Evolutionary conservation across 2,888 invertebrate genomes (phyloP), one percentile per base, ranked within the genome.

Genomic region (Argyra leucocephala): DNA sequence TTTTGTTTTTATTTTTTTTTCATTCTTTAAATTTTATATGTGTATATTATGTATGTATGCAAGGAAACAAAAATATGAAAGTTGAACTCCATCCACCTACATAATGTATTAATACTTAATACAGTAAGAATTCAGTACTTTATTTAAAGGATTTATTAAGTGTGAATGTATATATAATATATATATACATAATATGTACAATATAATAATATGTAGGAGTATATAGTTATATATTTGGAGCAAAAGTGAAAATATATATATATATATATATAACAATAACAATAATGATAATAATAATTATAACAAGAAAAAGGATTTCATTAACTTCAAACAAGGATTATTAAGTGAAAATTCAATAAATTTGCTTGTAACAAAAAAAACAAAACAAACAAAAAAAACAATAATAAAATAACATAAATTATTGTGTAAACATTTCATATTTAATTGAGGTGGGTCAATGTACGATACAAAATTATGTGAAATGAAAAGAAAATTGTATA

Each of bases 111-210:
- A 31, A 31, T 31, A 31, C 12, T 12, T 31, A 31, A 31, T 31
- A 31, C 48, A 18, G 18, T 1, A 48, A 48, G 10, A 48, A 48
- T 48, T 48, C 5, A 48, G n/a, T 15, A 48, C n/a, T 48, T 48
- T 48, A 48, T 48, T 48, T 48, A 48, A 48, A 48, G 48, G 48
- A 48, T 48, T 48, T 48, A 48, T 48, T 48, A 48, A 18, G 48
- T 48, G 15, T 48, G 12, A 10, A 31, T 31, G 12, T 12, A 31
- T 2, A 31, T 31, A 7, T 12, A 7, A 4, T 6, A 31, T 31
- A 4, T 6, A 7, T 6, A 6, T 7, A 31, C 31, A 31, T 31
- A 31, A 7, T 7, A 26, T 31, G 31, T 31, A 10, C 31, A 31
- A 31, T 2, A 31, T n/a, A n/a, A n/a, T n/a, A 31, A 31, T 10